Evolutionary conservation across 1,140 invertebrate species (phyloP).

Genomic region (Campodea augens): DNA sequence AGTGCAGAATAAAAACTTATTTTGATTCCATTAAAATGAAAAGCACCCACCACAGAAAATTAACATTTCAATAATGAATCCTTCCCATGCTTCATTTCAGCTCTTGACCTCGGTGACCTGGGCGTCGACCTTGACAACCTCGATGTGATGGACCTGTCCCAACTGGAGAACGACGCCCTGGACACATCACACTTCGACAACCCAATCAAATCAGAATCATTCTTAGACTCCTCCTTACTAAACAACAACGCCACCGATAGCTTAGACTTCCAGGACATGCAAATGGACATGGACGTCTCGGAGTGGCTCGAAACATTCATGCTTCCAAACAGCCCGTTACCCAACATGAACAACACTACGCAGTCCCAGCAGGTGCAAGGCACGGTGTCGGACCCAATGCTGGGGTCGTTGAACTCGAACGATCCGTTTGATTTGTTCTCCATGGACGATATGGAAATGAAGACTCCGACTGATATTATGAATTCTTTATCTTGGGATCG

Average conservation of each 20-base stretch:
- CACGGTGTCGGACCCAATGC: conserved; percentile 38
- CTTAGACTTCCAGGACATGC: conserved; percentile 28
- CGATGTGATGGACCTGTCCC: conserved; percentile 35
- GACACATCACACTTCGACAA: not conserved
- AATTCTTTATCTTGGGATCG: conserved; percentile 34
- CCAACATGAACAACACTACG: conserved; percentile 14
- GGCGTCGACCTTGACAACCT: conserved; percentile 30
- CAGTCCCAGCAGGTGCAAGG: conserved; percentile 21
- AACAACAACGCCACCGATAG: conserved; percentile 19
- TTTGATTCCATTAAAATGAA: too few species aligned
- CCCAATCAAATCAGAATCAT: too few species aligned
- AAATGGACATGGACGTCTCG: conserved; percentile 47
- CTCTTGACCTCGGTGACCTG: conserved; percentile 25
- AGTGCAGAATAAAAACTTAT: too few species aligned
- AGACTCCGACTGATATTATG: conserved; percentile 32
- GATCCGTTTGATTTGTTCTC: conserved; percentile 49
- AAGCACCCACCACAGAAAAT: too few species aligned
- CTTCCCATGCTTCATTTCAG: conserved; percentile 12
- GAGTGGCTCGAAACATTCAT: conserved; percentile 40
- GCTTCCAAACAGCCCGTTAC: conserved; percentile 12
- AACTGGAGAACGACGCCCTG: conserved; percentile 25
- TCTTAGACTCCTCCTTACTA: conserved; percentile 4
- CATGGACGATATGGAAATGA: conserved; percentile 45
- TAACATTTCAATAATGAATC: conserved; percentile 18
- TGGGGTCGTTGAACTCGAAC: conserved; percentile 30